Evolutionary conservation across 2,113 vertebrate species (phyloP).

Genomic region (Calyptomena viridis): DNA sequence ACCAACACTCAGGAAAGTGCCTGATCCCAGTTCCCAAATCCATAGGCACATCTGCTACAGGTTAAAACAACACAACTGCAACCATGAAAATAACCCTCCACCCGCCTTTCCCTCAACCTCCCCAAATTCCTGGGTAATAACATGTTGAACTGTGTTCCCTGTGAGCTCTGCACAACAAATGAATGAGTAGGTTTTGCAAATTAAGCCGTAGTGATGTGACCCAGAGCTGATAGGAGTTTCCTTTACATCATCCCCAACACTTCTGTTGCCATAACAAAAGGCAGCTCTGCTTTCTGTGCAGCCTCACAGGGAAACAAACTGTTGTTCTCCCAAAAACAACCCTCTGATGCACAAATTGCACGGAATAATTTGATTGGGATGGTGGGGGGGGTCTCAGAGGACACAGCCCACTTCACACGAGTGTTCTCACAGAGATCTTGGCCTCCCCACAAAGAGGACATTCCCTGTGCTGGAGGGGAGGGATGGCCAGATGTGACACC

Average conservation of each 20-base stretch:
- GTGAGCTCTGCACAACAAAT: background rate
- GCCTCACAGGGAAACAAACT: background rate
- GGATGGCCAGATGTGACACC: background rate
- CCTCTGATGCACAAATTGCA: background rate
- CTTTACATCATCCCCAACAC: slow-evolving; percentile 56
- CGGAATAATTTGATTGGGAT: background rate
- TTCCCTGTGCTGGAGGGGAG: background rate
- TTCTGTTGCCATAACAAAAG: slow-evolving; percentile 64
- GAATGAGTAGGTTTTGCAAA: background rate
- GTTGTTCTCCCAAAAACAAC: background rate
- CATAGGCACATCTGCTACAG: slow-evolving; percentile 28
- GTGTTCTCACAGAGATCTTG: background rate
- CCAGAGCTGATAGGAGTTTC: slow-evolving; percentile 58
- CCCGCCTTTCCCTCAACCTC: slow-evolving; percentile 2
- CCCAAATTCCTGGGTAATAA: slow-evolving; percentile 50
- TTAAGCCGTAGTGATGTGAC: background rate
- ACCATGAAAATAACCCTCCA: background rate
- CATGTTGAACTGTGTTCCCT: background rate
- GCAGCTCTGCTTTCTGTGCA: background rate
- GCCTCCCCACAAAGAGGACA: background rate
- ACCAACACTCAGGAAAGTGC: background rate
- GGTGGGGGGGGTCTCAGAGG: background rate
- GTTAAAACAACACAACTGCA: slow-evolving; percentile 30
- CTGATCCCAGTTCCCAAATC: background rate
- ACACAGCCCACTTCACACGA: background rate